These are phyloP conservation scores for Rhaphigaster nebulosa DNA, from an alignment of 2,888 invertebrate species.

Conservation along the genomic window DNA sequence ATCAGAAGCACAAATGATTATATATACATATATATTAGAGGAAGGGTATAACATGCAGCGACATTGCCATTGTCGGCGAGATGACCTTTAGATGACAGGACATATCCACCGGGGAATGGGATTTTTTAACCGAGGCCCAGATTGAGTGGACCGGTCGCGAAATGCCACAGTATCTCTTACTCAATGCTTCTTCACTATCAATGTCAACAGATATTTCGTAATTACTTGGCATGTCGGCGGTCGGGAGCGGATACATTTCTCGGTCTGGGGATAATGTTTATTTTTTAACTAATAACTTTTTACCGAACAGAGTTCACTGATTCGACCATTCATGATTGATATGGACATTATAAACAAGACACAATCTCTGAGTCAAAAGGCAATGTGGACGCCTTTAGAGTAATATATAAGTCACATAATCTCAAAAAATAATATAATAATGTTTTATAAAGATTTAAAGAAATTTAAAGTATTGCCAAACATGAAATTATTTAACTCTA, in stretches of 20 bases:
- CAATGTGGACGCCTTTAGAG: no score
- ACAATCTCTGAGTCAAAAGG: no score
- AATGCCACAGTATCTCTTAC: conserved; percentile 25
- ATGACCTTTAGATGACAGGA: neutral
- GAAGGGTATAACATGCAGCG: neutral
- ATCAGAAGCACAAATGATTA: no score
- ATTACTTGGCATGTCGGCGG: neutral
- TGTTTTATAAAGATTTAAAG: no score
- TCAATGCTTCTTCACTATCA: conserved; percentile 22
- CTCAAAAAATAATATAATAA: no score
- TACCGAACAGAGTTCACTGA: no score
- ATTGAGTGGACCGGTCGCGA: neutral
- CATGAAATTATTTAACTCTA: no score
- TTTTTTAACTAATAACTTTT: neutral
- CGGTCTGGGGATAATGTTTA: neutral
- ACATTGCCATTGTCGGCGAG: neutral
- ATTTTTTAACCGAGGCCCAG: neutral
- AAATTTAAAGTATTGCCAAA: no score
- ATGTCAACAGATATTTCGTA: conserved; percentile 30
- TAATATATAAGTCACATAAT: no score
- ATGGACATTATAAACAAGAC: no score
- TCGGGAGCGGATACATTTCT: neutral
- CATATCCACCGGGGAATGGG: neutral
- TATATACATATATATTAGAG: neutral
- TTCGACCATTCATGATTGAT: no score